phyloP scores from a whole-genome alignment of 2,888 invertebrate species.

The Drosophila prostipennis region DNA sequence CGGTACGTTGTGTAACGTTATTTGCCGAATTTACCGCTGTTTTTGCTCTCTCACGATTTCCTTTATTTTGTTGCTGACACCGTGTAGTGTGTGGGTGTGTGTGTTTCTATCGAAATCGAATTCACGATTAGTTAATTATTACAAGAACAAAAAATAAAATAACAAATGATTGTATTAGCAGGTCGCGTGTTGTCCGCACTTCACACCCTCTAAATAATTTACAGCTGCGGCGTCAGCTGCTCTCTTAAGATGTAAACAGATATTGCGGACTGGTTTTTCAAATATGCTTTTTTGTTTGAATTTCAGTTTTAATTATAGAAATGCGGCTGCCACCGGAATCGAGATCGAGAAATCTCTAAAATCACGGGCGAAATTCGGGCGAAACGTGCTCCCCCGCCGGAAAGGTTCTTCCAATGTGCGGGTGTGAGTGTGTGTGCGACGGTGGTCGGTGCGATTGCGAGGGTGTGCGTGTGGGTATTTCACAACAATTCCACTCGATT shows the following conservation, averaged over 20 bases:
- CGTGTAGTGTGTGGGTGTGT: conserved; percentile 17
- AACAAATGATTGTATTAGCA: conserved; percentile 18
- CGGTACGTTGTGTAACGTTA: conserved; percentile 7
- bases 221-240: conserved; percentile 50
- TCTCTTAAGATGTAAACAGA: conserved; percentile 31
- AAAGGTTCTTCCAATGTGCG: conserved; percentile 51
- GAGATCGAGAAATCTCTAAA: conserved; percentile 22
- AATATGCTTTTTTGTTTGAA: conserved; percentile 1
- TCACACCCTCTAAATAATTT: conserved; percentile 40
- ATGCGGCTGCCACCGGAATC: conserved; percentile 33
- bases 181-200: conserved; percentile 57
- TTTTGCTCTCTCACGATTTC: conserved; percentile 19
- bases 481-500: conserved; percentile 33
- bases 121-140: conserved; percentile 8
- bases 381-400: conserved; percentile 33
- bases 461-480: conserved; percentile 41
- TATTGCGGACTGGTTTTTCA: conserved; percentile 28
- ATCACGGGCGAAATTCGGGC: conserved; percentile 18
- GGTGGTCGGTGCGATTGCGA: neutral
- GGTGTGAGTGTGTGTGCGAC: conserved; percentile 27
- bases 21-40: conserved; percentile 13
- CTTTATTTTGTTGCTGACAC: conserved; percentile 11
- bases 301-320: conserved; percentile 28
- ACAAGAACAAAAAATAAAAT: conserved; percentile 34
- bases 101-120: conserved; percentile 17